Percentiles rank a stretch among this genome's conserved stretches.
phyloP scores from a whole-genome alignment of 2,888 invertebrate genomes.

The Tineola bisselliella region DNA sequence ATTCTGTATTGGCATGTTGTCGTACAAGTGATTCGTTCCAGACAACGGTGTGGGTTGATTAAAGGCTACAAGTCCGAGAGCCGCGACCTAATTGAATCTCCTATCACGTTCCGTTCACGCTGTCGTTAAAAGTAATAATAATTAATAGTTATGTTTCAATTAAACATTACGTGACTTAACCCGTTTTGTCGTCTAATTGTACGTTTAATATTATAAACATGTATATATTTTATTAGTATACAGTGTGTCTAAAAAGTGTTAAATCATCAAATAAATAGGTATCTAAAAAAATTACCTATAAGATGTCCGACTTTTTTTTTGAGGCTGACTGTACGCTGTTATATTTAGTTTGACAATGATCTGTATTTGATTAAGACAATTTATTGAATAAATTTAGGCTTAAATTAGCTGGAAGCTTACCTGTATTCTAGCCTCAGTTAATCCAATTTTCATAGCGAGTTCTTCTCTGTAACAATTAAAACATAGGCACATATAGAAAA shows the following conservation, averaged over 20 bases:
- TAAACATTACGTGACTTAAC: neutral
- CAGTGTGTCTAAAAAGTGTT: no score
- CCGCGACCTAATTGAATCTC: neutral
- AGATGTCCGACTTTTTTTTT: no score
- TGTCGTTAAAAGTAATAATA: slow-evolving; percentile 9
- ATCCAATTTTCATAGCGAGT: slow-evolving; percentile 92
- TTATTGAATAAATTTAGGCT: no score
- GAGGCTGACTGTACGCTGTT: no score
- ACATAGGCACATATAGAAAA: no score
- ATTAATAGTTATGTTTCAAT: slow-evolving; percentile 8
- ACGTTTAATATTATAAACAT: neutral
- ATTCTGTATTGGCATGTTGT: slow-evolving; percentile 3
- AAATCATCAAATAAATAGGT: no score
- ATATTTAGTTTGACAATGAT: no score
- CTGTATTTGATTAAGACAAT: no score
- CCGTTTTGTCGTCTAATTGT: slow-evolving; percentile 1
- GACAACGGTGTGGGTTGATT: slow-evolving; percentile 31
- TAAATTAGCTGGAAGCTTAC: slow-evolving; percentile 64
- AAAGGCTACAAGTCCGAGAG: slow-evolving; percentile 20
- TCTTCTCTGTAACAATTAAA: slow-evolving; percentile 81
- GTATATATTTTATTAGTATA: neutral
- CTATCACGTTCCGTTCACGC: slow-evolving; percentile 1
- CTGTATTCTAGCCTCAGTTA: slow-evolving; percentile 95
- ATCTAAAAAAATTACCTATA: no score
- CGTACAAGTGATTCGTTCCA: slow-evolving; percentile 9